A percentile compares a stretch with the other conserved stretches of the same genome.
These are phyloP conservation scores for Holothuria scabra DNA, from an alignment of 53 echinoderm and acorn worm species.

Conservation along the genomic window DNA sequence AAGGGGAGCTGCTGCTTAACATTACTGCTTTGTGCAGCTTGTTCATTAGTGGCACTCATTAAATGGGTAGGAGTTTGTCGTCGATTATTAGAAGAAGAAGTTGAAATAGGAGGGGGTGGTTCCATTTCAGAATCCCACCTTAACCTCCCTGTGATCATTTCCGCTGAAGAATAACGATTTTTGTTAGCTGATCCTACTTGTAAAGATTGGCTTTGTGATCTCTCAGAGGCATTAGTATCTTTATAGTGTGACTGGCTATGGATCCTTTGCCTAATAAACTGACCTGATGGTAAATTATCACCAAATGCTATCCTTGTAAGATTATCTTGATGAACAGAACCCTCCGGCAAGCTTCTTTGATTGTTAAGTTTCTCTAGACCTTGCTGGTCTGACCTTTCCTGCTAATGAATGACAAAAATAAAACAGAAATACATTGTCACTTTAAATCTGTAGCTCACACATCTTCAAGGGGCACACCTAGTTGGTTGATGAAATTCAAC, in stretches of 20 bases:
- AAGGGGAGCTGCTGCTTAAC: slow-evolving; percentile 78
- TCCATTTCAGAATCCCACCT: not conserved
- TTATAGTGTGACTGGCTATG: not conserved
- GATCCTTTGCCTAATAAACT: slow-evolving; percentile 39
- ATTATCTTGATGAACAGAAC: slow-evolving; percentile 51
- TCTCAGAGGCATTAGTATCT: slow-evolving; percentile 21
- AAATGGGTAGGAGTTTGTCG: slow-evolving; percentile 72
- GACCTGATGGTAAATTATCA: slow-evolving; percentile 57
- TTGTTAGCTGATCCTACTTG: not conserved
- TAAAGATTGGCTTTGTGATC: slow-evolving; percentile 19
- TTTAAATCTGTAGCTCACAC: no score
- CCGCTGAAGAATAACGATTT: slow-evolving; percentile 36
- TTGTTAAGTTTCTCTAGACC: not conserved
- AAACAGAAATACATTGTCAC: not conserved
- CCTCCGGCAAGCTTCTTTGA: slow-evolving; percentile 4
- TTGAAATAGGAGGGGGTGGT: not conserved
- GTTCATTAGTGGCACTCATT: slow-evolving; percentile 90
- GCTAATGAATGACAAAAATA: not conserved
- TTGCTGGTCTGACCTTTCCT: not conserved
- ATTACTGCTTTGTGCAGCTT: slow-evolving; percentile 58
- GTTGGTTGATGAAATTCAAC: no score
- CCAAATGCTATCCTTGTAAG: slow-evolving; percentile 74
- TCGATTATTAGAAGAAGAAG: slow-evolving; percentile 19
- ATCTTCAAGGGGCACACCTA: no score
- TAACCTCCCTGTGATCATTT: slow-evolving; percentile 6